Evolutionary conservation across 1,140 invertebrate species (phyloP), one percentile per base, ranked within the genome.

Genomic region (Bombus ignitus): DNA sequence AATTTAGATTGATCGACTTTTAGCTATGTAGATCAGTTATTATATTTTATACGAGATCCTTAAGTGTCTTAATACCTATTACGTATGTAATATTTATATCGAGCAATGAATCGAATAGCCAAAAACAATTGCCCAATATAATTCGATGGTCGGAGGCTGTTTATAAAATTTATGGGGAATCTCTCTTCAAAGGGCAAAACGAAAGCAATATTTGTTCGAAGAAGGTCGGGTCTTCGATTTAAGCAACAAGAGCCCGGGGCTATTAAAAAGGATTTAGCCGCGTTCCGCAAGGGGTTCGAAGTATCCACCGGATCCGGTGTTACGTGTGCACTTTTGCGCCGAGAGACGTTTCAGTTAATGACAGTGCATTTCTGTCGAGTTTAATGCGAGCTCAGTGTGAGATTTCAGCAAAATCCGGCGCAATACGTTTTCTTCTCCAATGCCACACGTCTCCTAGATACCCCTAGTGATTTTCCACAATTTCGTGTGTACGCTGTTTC

Each of bases 271-370:
- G 42, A 66, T 66, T 78, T 76, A 62, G 13, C 53, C 32, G 76
- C 2, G 57, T 62, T 57, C 25, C 65, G 32, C 42, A 15, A 28
- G 35, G 13, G 59, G 47, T 35, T n/a, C 53, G 25, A 59, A 37
- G 39, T 47, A 35, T 80, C n/a, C 44, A 25, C 1, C 32, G 65
- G 42, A 70, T 80, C 42, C 65, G 9, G 13, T 32, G 65, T 78
- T 66, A 32, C 62, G 28, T 32, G 42, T 9, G 42, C 59, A 53
- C 65, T 80, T 80, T 70, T 53, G n/a, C 77, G 39, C 39, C 8
- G 12, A 35, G 42, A 44, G 65, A 35, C 77, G 65, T 80, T 80
- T 47, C 77, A 18, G 65, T 80, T 80, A 80, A 80, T 80, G 77
- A 68, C 65, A 70, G 32, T 47, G 77, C 77, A 80, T 68, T 70